A percentile compares a stretch with the other conserved stretches of the same genome.
Evolutionary conservation across 2,113 vertebrate genomes (phyloP).

Genomic region (Tylochromis polylepis): DNA sequence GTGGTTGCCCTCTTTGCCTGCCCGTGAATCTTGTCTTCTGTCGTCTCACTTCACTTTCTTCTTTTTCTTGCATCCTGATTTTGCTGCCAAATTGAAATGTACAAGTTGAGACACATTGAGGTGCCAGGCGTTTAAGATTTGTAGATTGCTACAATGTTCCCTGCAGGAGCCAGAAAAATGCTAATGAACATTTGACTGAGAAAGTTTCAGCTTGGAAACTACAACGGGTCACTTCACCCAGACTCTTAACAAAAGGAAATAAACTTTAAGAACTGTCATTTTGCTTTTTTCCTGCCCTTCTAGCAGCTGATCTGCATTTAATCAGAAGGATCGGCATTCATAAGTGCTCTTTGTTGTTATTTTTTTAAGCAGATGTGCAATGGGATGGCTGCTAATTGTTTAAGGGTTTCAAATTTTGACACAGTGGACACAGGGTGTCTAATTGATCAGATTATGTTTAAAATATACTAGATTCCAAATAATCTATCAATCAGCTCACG

Average conservation of each 20-base stretch:
- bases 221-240: neutral
- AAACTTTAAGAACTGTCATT: neutral
- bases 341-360: neutral
- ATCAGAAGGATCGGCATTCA: neutral
- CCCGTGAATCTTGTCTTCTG: neutral
- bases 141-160: neutral
- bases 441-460: neutral
- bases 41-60: neutral
- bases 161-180: neutral
- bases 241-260: neutral
- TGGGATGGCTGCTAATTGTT: neutral
- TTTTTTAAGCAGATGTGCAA: neutral
- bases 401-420: neutral
- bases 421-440: neutral
- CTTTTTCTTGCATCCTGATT: neutral
- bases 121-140: neutral
- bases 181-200: neutral
- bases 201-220: neutral
- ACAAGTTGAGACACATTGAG: neutral
- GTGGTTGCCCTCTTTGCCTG: neutral
- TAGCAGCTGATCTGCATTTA: neutral
- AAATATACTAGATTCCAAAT: neutral
- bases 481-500: neutral
- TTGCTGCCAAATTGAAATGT: conserved; percentile 42
- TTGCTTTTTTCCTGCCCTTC: neutral